phyloP scores from a whole-genome alignment of 2,797 vertebrate genomes.

The Sebastes paucispinis region DNA sequence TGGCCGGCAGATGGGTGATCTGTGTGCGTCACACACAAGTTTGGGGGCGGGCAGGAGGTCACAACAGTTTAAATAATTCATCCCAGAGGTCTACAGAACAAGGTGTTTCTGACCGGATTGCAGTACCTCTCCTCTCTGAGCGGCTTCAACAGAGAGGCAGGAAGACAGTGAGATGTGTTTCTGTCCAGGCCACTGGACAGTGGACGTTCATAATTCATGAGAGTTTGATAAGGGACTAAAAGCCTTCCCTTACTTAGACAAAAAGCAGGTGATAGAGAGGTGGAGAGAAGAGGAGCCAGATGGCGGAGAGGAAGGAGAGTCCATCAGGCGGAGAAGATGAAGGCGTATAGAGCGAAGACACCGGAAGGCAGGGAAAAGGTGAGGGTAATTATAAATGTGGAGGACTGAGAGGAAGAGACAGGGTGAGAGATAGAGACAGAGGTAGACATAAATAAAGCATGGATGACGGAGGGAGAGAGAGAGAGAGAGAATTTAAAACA shows the following conservation, averaged over 20 bases:
- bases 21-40: slow-evolving; percentile 25
- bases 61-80: slow-evolving; percentile 62
- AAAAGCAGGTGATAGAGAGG: slow-evolving; percentile 53
- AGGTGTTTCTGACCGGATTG: slow-evolving; percentile 53
- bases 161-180: slow-evolving; percentile 61
- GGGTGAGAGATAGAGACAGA: slow-evolving; percentile 36
- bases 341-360: slow-evolving; percentile 25
- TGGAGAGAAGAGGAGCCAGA: slow-evolving; percentile 23
- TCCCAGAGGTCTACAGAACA: slow-evolving; percentile 36
- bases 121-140: slow-evolving; percentile 33
- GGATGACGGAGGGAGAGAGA: slow-evolving; percentile 17
- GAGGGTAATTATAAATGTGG: slow-evolving; percentile 51
- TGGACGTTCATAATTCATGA: slow-evolving; percentile 72
- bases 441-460: slow-evolving; percentile 63
- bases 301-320: slow-evolving; percentile 21
- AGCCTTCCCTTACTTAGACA: slow-evolving; percentile 61
- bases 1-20: slow-evolving; percentile 11
- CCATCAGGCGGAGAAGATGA: slow-evolving; percentile 39
- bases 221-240: slow-evolving; percentile 75
- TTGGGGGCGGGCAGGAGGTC: slow-evolving; percentile 30
- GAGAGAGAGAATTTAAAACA: slow-evolving; percentile 23
- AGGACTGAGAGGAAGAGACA: slow-evolving; percentile 26
- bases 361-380: slow-evolving; percentile 29
- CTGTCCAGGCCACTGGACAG: slow-evolving; percentile 57
- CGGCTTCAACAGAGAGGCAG: slow-evolving; percentile 32